Base-by-base conservation (phyloP, 1,140 invertebrate genomes). In the Centruroides vittatus region DNA sequence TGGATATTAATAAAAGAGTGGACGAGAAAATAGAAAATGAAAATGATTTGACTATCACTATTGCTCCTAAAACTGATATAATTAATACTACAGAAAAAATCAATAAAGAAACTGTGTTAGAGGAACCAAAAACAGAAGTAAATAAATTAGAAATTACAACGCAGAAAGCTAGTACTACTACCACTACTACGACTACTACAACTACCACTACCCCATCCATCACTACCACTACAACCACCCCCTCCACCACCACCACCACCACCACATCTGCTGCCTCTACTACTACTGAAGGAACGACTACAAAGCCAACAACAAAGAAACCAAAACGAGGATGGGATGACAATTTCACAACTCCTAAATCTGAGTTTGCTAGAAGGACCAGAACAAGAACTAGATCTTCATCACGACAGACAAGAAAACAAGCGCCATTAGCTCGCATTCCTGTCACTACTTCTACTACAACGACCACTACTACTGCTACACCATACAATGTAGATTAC, bases 221-320 rank as follows among this genome's bases (percentile, higher is more conserved):
- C 23, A 35, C 55, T 35, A 13, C 47, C 6, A 57, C 47, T 23
- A 57, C 23, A 10, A 12, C 60, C 7, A 48, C 35, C 35, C 47
- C 35, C 35, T 9, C 35, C 7, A 11, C n/a, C 23, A 36, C 55
- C 5, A 52, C 13, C 48, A 54, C 55, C n/a, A 61, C 56, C 47
- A 35, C 59, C 35, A 5, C 50, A 3, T 49, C 50, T 12, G 57
- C 63, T 23, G 7, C 41, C 36, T 47, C 55, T 34, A 41, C 50
- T 6, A 54, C 50, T 7, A 61, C 63, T 23, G 7, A 48, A 53
- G 52, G 12, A 11, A n/a, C 51, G n/a, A 53, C 61, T 4, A 60
- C 64, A 12, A 60, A 41, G 5, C 35, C 35, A 46, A 51, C 60
- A 49, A 64, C 63, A 23, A 57, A 35, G 58, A 51, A 13, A 23